These are phyloP conservation scores for Scotopteryx bipunctaria DNA, from an alignment of 2,888 invertebrate species.

Conservation along the genomic window DNA sequence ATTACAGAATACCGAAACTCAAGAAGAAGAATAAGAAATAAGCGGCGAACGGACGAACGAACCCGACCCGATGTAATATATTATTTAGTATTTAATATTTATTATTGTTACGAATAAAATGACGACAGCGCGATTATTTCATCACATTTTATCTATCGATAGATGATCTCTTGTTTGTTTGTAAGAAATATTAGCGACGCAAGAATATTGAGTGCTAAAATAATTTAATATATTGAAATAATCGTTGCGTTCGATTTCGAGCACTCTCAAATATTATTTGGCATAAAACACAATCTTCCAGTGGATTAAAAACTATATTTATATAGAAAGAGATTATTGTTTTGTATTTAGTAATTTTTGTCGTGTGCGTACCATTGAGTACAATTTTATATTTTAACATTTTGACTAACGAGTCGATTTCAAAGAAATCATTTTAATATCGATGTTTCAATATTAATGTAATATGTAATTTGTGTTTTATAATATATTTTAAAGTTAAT, in stretches of 20 bases:
- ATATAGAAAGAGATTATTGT: conserved; percentile 48
- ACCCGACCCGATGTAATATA: conserved; percentile 70
- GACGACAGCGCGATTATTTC: conserved; percentile 38
- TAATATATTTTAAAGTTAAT: conserved; percentile 49
- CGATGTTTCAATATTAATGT: conserved; percentile 46
- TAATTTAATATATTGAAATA: conserved; percentile 31
- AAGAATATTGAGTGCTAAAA: conserved; percentile 12
- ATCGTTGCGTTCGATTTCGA: conserved; percentile 34
- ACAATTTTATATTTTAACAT: conserved; percentile 54
- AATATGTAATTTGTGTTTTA: conserved; percentile 44
- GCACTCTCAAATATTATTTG: conserved; percentile 40
- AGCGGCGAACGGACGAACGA: conserved; percentile 67
- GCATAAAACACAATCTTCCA: conserved; percentile 51
- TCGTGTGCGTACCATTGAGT: conserved; percentile 50
- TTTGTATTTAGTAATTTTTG: conserved; percentile 33
- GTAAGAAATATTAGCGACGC: conserved; percentile 29
- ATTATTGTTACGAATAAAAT: conserved; percentile 49
- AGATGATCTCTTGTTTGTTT: conserved; percentile 52
- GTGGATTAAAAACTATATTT: conserved; percentile 42
- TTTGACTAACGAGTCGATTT: conserved; percentile 63
- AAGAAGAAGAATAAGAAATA: conserved; percentile 78
- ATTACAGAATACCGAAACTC: conserved; percentile 80
- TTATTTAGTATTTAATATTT: conserved; percentile 70
- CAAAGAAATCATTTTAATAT: conserved; percentile 64
- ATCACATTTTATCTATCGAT: conserved; percentile 19